A percentile compares a stretch with the other conserved stretches of the same genome.
Conservation (phyloP, 1,140 invertebrate species). For the Pseudoatta argentina region DNA sequence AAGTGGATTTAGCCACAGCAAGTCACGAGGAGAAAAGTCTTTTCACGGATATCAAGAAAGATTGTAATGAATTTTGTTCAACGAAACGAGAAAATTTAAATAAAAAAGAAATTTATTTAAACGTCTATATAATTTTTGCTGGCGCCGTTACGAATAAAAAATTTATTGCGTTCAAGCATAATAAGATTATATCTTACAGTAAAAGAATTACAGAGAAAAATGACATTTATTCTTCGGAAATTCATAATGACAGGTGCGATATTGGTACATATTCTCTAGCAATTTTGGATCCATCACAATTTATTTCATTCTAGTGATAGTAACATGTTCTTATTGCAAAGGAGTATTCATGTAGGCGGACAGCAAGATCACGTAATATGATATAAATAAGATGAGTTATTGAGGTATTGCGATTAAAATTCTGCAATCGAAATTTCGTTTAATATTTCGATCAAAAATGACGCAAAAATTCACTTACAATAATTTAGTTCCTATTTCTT, state of each 20-base stretch:
- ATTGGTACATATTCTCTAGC: slow-evolving; percentile 16
- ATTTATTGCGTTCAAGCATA: background rate
- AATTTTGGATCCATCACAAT: slow-evolving; percentile 34
- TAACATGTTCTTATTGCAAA: background rate
- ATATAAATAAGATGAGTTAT: background rate
- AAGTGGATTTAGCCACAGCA: slow-evolving; percentile 9
- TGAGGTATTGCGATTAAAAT: slow-evolving; percentile 29
- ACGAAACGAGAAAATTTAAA: background rate
- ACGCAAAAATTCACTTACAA: background rate
- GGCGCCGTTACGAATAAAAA: background rate
- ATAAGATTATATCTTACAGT: background rate
- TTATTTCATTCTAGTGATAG: slow-evolving; percentile 34
- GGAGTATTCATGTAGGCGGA: background rate
- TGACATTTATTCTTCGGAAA: slow-evolving; percentile 19
- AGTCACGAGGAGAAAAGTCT: slow-evolving; percentile 48
- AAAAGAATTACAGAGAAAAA: background rate
- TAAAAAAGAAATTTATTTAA: background rate
- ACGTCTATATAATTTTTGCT: slow-evolving; percentile 12
- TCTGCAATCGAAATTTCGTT: background rate
- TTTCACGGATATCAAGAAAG: slow-evolving; percentile 45
- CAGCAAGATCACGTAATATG: slow-evolving; percentile 37
- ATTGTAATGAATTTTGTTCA: slow-evolving; percentile 8
- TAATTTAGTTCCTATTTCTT: background rate
- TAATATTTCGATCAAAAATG: slow-evolving; percentile 22
- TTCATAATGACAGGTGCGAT: background rate